Evolutionary conservation across 2,113 vertebrate genomes (phyloP).

Genomic region (Leptosomus discolor): DNA sequence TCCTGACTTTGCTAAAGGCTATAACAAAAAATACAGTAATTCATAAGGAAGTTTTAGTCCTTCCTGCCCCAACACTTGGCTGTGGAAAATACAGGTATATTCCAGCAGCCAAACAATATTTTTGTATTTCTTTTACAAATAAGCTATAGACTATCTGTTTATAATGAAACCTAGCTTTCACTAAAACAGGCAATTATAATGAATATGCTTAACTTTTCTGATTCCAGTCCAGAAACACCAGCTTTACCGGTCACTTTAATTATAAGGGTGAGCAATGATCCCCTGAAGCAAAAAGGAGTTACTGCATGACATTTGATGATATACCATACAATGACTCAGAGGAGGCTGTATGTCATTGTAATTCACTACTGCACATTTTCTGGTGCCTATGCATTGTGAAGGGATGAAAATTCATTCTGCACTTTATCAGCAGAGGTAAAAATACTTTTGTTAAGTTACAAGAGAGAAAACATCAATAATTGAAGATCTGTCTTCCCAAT

Average conservation of each 20-base stretch:
- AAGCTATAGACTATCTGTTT: background rate
- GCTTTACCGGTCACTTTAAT: background rate
- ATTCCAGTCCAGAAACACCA: background rate
- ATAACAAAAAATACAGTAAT: background rate
- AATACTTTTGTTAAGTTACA: background rate
- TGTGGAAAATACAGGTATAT: background rate
- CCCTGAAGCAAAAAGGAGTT: background rate
- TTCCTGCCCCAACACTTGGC: background rate
- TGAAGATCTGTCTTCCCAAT: background rate
- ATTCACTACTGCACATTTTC: constrained; percentile 3
- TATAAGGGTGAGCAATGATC: background rate
- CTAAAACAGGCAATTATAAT: background rate
- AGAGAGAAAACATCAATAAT: background rate
- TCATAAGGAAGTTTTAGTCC: background rate
- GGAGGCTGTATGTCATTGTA: background rate
- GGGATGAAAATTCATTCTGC: background rate
- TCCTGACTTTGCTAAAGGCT: background rate
- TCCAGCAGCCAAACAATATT: background rate
- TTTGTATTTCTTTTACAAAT: background rate
- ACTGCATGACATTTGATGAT: constrained; percentile 2
- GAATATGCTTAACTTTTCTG: background rate
- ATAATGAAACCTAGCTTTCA: background rate
- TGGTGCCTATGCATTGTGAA: background rate
- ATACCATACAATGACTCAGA: background rate
- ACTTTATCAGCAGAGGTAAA: background rate